Percentiles rank a stretch among this genome's conserved stretches.
Conservation (phyloP, 1,140 invertebrate species). For the Nymphalis io region DNA sequence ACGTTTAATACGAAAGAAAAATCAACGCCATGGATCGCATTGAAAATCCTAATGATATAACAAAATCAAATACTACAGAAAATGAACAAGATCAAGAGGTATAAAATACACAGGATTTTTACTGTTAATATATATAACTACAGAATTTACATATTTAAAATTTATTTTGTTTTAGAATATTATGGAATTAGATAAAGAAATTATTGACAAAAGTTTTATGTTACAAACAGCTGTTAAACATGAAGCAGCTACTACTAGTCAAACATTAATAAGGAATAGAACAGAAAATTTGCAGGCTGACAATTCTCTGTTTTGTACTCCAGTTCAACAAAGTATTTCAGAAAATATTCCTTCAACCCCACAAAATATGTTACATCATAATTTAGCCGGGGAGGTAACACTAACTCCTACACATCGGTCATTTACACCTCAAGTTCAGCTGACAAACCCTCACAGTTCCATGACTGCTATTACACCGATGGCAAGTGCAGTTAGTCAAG, state of each 20-base stretch:
- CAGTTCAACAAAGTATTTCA: neutral
- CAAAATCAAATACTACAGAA: neutral
- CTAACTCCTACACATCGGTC: slow-evolving; percentile 64
- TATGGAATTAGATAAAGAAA: neutral
- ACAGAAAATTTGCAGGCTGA: neutral
- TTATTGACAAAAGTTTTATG: neutral
- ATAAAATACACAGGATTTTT: neutral
- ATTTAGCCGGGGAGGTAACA: slow-evolving; percentile 60
- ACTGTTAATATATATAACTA: neutral
- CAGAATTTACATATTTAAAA: neutral
- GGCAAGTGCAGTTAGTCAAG: slow-evolving; percentile 72
- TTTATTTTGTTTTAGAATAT: neutral
- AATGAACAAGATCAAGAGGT: neutral
- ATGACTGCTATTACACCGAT: slow-evolving; percentile 74
- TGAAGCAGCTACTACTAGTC: neutral
- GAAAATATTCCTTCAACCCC: slow-evolving; percentile 40
- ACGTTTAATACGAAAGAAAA: too few relatives aligned
- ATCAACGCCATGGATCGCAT: neutral
- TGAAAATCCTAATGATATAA: neutral
- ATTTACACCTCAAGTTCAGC: slow-evolving; percentile 59
- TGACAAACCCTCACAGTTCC: slow-evolving; percentile 67
- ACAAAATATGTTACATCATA: slow-evolving; percentile 36
- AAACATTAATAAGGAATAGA: neutral
- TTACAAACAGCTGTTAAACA: neutral
- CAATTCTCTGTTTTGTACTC: neutral